Conservation (phyloP, 2,888 invertebrate genomes). For the Brenthis ino region DNA sequence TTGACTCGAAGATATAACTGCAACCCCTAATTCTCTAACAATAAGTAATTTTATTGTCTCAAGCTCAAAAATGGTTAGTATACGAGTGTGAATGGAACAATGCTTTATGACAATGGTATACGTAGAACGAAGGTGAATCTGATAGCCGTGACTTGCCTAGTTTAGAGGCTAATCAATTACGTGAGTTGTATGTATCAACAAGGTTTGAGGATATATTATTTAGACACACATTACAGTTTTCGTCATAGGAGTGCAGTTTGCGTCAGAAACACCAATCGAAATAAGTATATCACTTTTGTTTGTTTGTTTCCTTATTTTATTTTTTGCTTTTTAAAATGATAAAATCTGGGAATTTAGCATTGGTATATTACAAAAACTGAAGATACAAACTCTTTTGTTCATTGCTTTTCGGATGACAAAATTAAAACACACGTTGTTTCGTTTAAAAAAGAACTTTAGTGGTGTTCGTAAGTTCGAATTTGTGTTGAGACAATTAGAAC, state of each 20-base stretch:
- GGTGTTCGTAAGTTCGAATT: too few relatives aligned
- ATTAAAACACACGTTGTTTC: too few relatives aligned
- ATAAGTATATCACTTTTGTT: neutral
- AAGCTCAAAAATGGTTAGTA: conserved; percentile 41
- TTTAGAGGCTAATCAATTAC: conserved; percentile 51
- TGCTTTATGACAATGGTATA: conserved; percentile 46
- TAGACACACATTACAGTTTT: neutral
- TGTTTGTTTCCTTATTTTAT: too few relatives aligned
- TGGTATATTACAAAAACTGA: too few relatives aligned
- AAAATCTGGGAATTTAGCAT: too few relatives aligned
- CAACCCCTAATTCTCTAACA: conserved; percentile 1
- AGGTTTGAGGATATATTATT: conserved; percentile 15
- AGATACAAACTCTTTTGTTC: too few relatives aligned
- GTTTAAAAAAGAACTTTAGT: too few relatives aligned
- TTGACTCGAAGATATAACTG: neutral
- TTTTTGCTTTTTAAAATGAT: too few relatives aligned
- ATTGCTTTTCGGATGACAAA: too few relatives aligned
- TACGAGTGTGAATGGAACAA: conserved; percentile 57
- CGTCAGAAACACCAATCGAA: neutral
- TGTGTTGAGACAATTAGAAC: too few relatives aligned
- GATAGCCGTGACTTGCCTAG: conserved; percentile 43
- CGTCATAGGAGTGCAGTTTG: neutral
- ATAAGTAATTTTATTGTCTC: conserved; percentile 39
- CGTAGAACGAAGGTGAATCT: conserved; percentile 52
- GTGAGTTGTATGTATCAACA: conserved; percentile 36